Evolutionary conservation across 2,888 invertebrate genomes (phyloP), one percentile per base, ranked within the genome.

Genomic region (Sinotaia quadrata): DNA sequence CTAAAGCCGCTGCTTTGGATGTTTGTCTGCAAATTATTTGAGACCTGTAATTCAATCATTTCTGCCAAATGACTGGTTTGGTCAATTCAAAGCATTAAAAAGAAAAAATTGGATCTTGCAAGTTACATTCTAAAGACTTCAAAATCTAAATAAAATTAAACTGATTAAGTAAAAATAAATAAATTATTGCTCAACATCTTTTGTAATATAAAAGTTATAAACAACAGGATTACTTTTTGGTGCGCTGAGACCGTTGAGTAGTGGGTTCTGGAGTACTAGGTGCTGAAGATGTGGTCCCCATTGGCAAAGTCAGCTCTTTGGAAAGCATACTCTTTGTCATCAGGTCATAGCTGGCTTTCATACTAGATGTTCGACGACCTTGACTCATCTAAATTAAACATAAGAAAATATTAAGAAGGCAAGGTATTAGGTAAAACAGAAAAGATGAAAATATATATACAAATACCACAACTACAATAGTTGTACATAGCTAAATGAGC

Each of bases 281-380:
- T 12, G 80, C 79, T n/a, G 81, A 77, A 0, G 81, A 76, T 47
- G 78, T 76, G n/a, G 79, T 78, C 24, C 70, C 72, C 51, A 78
- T 75, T n/a, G 79, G 79, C 21, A 84, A 71, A 12, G 82, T 78
- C 34, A 86, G 73, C 51, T 86, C 86, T 73, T 87, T 85, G 5
- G 82, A 68, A 27, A 87, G 76, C 31, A 84, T 84, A 59, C 80
- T 77, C 36, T 79, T 80, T 0, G 78, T 73, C 79, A 85, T 93
- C 0, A 96, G 97, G 88, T 97, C 97, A 86, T 96, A 97, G 36
- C 96, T 96, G 18, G 97, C 97, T 89, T 97, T 97, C 77, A 97
- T 90, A 81, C 96, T 95, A 1, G 97, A 95, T 0, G 97, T 96
- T 65, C 97, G 91, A 56, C 98, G 91, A 0, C 97, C 97, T 81